A percentile compares a stretch with the other conserved stretches of the same genome.
phyloP scores from a whole-genome alignment of 1,140 invertebrate genomes.

The Eurosta solidaginis region DNA sequence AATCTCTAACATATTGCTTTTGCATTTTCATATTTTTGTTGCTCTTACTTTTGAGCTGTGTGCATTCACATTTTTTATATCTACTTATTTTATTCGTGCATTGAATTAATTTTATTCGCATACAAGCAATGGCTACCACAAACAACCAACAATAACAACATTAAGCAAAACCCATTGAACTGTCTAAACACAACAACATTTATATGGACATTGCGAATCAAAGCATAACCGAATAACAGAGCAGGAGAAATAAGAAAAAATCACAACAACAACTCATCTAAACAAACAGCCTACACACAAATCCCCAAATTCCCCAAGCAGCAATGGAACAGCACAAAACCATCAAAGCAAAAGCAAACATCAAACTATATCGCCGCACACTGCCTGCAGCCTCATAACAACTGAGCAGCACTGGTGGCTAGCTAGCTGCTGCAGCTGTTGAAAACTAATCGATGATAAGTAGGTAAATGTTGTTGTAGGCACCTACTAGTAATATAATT shows the following conservation, averaged over 20 bases:
- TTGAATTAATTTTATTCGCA: neutral
- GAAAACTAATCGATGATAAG: constrained; percentile 20
- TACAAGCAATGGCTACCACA: neutral
- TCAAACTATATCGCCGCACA: neutral
- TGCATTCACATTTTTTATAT: neutral
- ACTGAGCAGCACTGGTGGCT: neutral
- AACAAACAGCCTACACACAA: constrained; percentile 1
- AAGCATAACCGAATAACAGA: neutral
- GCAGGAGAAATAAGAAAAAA: neutral
- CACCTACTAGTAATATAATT: constrained; percentile 8
- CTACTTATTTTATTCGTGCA: constrained; percentile 2
- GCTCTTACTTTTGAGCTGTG: neutral
- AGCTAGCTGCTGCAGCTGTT: neutral
- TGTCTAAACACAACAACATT: neutral
- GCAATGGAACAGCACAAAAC: neutral
- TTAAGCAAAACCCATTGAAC: neutral
- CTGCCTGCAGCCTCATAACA: neutral
- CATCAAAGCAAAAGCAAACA: neutral
- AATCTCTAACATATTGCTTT: neutral
- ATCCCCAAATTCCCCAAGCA: neutral
- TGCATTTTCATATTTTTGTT: neutral
- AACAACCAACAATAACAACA: too few relatives aligned
- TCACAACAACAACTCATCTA: neutral
- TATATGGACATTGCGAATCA: neutral
- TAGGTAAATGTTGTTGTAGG: constrained; percentile 12